Evolutionary conservation across 2,113 vertebrate genomes (phyloP).

Genomic region (Emberiza fucata): DNA sequence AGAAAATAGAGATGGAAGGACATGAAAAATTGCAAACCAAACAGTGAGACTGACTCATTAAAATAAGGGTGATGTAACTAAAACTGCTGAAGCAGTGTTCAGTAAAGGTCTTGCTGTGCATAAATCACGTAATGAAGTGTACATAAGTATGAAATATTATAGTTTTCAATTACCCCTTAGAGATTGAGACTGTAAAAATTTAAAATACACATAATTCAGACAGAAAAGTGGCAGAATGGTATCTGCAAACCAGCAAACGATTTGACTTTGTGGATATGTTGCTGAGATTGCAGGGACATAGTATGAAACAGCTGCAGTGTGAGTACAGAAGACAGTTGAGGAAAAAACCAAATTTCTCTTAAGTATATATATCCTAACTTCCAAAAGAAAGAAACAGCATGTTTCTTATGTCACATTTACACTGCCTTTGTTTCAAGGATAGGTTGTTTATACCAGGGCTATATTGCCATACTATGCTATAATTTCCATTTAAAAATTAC

Average conservation of each 20-base stretch:
- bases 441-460: background rate
- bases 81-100: background rate
- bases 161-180: background rate
- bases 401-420: background rate
- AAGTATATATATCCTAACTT: background rate
- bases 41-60: background rate
- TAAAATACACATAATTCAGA: background rate
- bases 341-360: background rate
- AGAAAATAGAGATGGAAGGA: background rate
- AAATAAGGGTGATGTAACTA: background rate
- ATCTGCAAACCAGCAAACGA: background rate
- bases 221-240: background rate
- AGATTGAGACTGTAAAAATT: background rate
- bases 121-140: background rate
- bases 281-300: background rate
- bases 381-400: background rate
- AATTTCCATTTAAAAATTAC: background rate
- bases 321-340: background rate
- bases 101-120: background rate
- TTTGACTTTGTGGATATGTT: background rate
- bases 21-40: background rate
- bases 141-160: background rate
- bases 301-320: background rate
- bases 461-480: background rate
- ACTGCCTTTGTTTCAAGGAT: background rate